These are phyloP conservation scores for Nephotettix cincticeps DNA, from an alignment of 1,140 invertebrate species.

Conservation along the genomic window DNA sequence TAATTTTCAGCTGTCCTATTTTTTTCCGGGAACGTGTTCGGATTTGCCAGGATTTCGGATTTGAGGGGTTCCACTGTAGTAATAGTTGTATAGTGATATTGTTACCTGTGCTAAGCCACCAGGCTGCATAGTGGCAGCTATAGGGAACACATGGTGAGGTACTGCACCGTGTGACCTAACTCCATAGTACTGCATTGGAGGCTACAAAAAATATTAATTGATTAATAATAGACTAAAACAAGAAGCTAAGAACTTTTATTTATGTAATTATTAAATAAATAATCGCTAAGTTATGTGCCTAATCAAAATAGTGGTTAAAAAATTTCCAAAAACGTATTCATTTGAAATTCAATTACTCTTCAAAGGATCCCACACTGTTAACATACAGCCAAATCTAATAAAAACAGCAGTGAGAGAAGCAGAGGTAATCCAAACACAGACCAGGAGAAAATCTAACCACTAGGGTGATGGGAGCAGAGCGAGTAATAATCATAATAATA, in stretches of 20 bases:
- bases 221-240: neutral
- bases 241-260: neutral
- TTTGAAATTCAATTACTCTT: too few species aligned
- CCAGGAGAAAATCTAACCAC: too few species aligned
- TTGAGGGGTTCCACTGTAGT: too few species aligned
- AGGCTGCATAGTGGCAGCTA: slow-evolving; percentile 33
- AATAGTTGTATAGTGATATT: neutral
- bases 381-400: too few species aligned
- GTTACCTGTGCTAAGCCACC: slow-evolving; percentile 22
- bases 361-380: too few species aligned
- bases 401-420: too few species aligned
- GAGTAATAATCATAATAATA: too few species aligned
- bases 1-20: too few species aligned
- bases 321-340: neutral
- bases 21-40: too few species aligned
- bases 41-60: too few species aligned
- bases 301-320: neutral
- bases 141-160: slow-evolving; percentile 35
- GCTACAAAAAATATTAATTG: neutral
- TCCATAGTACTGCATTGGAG: slow-evolving; percentile 33
- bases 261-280: neutral
- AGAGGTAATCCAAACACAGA: too few species aligned
- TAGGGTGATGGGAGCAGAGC: too few species aligned
- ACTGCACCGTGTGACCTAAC: slow-evolving; percentile 19
- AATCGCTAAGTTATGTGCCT: neutral